Conservation (phyloP, 2,888 invertebrate genomes). For the Melieria crassipennis region DNA sequence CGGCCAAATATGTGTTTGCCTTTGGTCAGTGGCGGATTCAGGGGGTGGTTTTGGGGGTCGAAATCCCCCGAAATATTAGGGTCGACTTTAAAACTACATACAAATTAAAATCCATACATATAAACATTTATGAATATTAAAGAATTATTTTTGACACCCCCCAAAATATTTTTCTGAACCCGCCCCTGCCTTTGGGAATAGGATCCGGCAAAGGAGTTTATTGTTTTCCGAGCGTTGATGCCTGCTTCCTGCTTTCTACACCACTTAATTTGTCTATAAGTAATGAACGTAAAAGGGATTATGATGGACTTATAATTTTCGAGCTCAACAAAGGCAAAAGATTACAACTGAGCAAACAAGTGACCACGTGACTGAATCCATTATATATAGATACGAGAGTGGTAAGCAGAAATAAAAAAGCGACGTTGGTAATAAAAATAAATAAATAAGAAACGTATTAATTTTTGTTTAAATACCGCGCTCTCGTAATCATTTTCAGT, state of each 20-base stretch:
- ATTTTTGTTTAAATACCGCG: not conserved
- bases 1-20: no score
- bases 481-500: not conserved
- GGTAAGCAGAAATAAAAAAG: not conserved
- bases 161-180: no score
- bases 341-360: not conserved
- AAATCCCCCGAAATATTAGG: no score
- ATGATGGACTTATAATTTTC: not conserved
- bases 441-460: not conserved
- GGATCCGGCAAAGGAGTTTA: not conserved
- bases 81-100: no score
- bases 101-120: no score
- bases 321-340: not conserved
- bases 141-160: no score
- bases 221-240: conserved; percentile 10
- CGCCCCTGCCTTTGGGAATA: no score
- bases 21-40: no score
- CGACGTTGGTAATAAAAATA: not conserved
- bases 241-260: conserved; percentile 4
- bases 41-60: no score
- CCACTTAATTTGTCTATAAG: conserved; percentile 6
- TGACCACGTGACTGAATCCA: not conserved
- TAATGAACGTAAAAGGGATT: conserved; percentile 11
- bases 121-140: no score
- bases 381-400: not conserved